Percentiles rank a stretch among this genome's conserved stretches.
Evolutionary conservation across 2,113 vertebrate genomes (phyloP).

Genomic region (Mus musculus): DNA sequence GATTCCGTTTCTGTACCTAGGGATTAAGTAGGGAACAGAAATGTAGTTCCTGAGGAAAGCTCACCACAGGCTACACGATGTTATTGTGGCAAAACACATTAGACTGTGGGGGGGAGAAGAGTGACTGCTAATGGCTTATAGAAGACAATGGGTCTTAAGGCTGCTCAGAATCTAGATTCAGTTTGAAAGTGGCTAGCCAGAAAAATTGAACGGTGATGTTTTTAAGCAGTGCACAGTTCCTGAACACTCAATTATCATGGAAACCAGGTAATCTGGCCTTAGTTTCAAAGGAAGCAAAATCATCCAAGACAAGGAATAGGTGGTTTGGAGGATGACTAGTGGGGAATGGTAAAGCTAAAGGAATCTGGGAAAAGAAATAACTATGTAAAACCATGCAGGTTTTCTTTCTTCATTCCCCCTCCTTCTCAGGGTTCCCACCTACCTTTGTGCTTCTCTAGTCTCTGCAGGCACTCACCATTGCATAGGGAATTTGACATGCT

Average conservation of each 20-base stretch:
- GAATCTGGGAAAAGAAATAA: not conserved
- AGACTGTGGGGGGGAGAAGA: not conserved
- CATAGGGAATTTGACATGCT: not conserved
- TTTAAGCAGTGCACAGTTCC: not conserved
- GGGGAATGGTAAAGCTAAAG: not conserved
- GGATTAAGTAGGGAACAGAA: not conserved
- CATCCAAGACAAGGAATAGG: not conserved
- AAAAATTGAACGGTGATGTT: not conserved
- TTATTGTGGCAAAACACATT: not conserved
- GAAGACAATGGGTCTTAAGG: not conserved
- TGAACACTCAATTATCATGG: not conserved
- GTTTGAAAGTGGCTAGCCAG: not conserved
- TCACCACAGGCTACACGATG: not conserved
- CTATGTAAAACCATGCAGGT: not conserved
- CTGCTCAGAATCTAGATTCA: not conserved
- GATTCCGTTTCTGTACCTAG: not conserved
- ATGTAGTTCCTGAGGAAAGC: not conserved
- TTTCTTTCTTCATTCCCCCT: not conserved
- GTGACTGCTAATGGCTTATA: not conserved
- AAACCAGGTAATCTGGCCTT: not conserved
- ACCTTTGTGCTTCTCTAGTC: not conserved
- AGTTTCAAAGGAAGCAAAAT: conserved; percentile 18
- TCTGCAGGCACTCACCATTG: not conserved
- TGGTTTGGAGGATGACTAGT: not conserved
- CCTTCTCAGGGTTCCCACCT: not conserved